These are phyloP conservation scores for Aphaenogaster rudis DNA, from an alignment of 1,140 invertebrate species.

Conservation along the genomic window DNA sequence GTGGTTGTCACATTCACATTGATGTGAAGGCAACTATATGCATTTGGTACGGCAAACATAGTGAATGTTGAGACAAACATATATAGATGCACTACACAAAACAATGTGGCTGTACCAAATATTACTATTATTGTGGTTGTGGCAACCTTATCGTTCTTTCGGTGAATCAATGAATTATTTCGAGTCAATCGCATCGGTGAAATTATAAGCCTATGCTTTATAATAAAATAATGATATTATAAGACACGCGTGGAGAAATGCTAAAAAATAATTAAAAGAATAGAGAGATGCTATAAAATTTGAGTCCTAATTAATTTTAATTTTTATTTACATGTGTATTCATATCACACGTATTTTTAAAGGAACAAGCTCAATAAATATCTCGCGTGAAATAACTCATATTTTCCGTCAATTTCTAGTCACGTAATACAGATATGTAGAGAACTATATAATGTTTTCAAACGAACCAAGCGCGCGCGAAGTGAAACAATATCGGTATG, in stretches of 20 bases:
- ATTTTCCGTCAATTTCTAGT: not conserved
- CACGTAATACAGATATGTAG: not conserved
- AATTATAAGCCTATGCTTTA: not conserved
- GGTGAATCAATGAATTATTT: not conserved
- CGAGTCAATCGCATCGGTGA: not conserved
- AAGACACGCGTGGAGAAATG: not conserved
- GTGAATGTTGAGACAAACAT: too few relatives aligned
- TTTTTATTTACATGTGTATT: not conserved
- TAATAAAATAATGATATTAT: not conserved
- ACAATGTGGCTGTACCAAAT: too few relatives aligned
- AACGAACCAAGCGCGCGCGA: not conserved
- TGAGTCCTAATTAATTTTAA: constrained; percentile 6
- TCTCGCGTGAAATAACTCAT: not conserved
- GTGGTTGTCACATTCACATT: too few relatives aligned
- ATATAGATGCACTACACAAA: too few relatives aligned
- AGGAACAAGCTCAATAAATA: not conserved
- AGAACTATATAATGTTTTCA: not conserved
- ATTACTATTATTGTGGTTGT: too few relatives aligned
- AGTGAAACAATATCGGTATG: too few relatives aligned
- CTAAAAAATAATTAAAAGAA: not conserved
- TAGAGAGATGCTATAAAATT: not conserved
- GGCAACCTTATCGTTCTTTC: too few relatives aligned
- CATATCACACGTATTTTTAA: constrained; percentile 4
- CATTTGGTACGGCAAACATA: too few relatives aligned
- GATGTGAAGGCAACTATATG: too few relatives aligned